A percentile compares a stretch with the other conserved stretches of the same genome.
Conservation (phyloP, 2,113 vertebrate species). For the Setophaga coronata region DNA sequence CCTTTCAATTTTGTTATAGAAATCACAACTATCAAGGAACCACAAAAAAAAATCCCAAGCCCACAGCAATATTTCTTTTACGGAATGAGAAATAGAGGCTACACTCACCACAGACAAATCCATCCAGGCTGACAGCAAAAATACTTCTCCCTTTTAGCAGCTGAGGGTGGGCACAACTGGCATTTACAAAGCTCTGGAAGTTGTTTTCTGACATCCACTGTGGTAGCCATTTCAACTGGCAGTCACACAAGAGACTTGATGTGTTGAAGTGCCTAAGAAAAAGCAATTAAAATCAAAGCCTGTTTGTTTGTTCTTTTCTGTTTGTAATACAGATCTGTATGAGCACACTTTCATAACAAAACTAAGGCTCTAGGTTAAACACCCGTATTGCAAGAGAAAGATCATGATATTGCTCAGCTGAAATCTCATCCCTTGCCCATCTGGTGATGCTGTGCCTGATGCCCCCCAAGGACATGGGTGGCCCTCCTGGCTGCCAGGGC, state of each 20-base stretch:
- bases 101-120: constrained; percentile 94
- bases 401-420: not conserved
- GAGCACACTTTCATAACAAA: not conserved
- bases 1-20: not conserved
- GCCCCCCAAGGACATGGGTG: rapidly evolving
- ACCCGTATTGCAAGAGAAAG: not conserved
- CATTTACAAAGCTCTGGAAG: constrained; percentile 87
- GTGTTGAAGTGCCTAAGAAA: constrained; percentile 89
- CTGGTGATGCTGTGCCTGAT: not conserved
- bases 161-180: constrained; percentile 95
- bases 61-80: not conserved
- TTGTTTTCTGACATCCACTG: constrained; percentile 91
- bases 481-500: not conserved
- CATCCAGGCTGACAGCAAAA: constrained; percentile 86
- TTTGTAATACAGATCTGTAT: constrained; percentile 14
- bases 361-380: not conserved
- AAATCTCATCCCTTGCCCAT: not conserved
- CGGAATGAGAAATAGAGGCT: not conserved
- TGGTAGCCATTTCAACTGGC: constrained; percentile 96
- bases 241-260: constrained; percentile 95
- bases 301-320: not conserved
- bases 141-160: constrained; percentile 89
- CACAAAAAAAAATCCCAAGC: not conserved
- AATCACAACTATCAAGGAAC: not conserved
- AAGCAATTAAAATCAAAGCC: constrained; percentile 28